Conservation (phyloP, 2,888 invertebrate species). For the Scrobipalpa costella region DNA sequence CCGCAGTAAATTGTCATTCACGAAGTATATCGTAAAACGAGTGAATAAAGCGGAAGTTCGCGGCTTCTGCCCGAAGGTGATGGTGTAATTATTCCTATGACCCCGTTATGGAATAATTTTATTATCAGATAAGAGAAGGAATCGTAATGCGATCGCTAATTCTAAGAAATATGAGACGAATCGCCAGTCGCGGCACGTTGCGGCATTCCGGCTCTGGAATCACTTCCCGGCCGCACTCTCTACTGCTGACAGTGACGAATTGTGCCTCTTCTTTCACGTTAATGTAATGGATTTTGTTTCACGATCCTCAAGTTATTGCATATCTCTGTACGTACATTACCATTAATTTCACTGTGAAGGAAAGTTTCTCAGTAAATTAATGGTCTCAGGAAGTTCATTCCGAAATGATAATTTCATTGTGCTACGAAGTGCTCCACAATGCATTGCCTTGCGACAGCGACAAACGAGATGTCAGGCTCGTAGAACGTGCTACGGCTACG, state of each 20-base stretch:
- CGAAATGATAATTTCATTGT: constrained; percentile 19
- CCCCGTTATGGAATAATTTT: constrained; percentile 20
- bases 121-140: not conserved
- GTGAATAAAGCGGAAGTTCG: constrained; percentile 22
- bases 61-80: constrained; percentile 18
- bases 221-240: constrained; percentile 71
- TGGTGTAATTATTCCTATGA: constrained; percentile 23
- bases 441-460: constrained; percentile 20
- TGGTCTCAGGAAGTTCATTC: constrained; percentile 5
- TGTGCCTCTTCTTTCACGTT: constrained; percentile 76
- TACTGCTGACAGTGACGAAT: constrained; percentile 74
- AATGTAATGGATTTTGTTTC: constrained; percentile 76
- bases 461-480: constrained; percentile 23
- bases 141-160: constrained; percentile 55
- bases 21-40: constrained; percentile 24
- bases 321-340: constrained; percentile 57
- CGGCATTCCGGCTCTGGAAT: constrained; percentile 74
- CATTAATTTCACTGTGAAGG: constrained; percentile 46
- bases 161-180: constrained; percentile 67
- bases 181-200: constrained; percentile 70
- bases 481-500: constrained; percentile 20
- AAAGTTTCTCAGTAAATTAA: constrained; percentile 27
- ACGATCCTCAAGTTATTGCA: constrained; percentile 69
- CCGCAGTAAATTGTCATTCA: constrained; percentile 27
- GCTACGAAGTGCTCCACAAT: not conserved